These are phyloP conservation scores for Lonchura striata DNA, from an alignment of 2,113 vertebrate species.

Conservation along the genomic window DNA sequence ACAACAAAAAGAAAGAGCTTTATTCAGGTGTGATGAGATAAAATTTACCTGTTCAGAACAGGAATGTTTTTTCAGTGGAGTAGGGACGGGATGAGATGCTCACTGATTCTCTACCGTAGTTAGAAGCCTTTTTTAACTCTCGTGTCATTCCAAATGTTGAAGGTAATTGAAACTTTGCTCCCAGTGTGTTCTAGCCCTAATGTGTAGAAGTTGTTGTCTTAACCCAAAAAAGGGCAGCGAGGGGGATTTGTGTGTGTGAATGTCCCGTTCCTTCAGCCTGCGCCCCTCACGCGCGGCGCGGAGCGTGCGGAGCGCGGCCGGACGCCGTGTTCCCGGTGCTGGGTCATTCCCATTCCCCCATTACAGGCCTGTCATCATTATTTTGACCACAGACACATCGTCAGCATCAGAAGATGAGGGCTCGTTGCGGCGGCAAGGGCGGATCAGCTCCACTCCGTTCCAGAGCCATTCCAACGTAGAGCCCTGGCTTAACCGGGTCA, in stretches of 20 bases:
- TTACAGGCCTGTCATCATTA: conserved; percentile 70
- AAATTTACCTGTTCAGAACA: background rate
- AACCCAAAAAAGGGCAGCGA: accelerated
- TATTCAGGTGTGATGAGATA: background rate
- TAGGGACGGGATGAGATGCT: background rate
- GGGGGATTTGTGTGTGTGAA: background rate
- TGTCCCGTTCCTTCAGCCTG: background rate
- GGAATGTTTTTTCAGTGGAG: background rate
- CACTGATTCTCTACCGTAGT: background rate
- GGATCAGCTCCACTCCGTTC: conserved; percentile 85
- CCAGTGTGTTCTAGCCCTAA: background rate
- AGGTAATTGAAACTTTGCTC: background rate
- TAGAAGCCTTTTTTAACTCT: background rate
- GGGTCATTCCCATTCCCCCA: conserved; percentile 32
- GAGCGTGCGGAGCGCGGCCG: background rate
- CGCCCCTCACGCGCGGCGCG: background rate
- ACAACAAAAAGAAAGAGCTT: background rate
- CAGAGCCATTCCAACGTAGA: conserved; percentile 84
- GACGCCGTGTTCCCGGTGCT: background rate
- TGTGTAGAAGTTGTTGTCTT: background rate
- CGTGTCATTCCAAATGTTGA: background rate
- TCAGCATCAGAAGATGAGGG: conserved; percentile 98
- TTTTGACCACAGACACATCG: conserved; percentile 93
- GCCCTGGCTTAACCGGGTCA: conserved; percentile 93
- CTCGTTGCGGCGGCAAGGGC: conserved; percentile 88